phyloP scores from a whole-genome alignment of 2,888 invertebrate species.

The Apantesis nais region DNA sequence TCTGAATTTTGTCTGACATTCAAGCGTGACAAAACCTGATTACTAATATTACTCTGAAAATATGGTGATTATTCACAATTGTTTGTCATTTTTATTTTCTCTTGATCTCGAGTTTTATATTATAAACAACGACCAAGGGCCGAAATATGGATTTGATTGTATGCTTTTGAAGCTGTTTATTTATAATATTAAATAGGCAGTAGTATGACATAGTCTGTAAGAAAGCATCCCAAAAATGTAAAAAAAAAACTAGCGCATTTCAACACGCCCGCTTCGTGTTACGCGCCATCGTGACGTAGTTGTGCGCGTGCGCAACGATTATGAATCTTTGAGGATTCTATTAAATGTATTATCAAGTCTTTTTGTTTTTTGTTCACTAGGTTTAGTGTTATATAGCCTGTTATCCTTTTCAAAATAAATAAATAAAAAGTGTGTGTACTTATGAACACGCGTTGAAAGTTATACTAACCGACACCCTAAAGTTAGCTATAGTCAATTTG shows the following conservation, averaged over 20 bases:
- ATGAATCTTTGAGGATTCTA: background rate
- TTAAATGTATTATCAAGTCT: background rate
- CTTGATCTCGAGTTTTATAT: constrained; percentile 6
- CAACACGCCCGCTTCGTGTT: background rate
- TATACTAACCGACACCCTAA: too few relatives aligned
- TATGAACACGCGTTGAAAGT: too few relatives aligned
- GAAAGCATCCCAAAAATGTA: constrained; percentile 13
- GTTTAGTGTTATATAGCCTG: too few relatives aligned
- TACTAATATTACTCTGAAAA: background rate
- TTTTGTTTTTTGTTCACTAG: background rate
- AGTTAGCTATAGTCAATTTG: too few relatives aligned
- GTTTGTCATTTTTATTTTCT: background rate
- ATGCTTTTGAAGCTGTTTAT: background rate
- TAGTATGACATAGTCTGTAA: constrained; percentile 5
- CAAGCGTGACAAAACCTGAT: too few relatives aligned
- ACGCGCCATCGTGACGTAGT: background rate
- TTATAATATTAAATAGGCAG: background rate
- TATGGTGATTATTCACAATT: background rate
- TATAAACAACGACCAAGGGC: constrained; percentile 7
- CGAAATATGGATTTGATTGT: constrained; percentile 1
- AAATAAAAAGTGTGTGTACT: too few relatives aligned
- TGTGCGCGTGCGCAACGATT: background rate
- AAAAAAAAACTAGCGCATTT: constrained; percentile 6
- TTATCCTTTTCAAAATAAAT: too few relatives aligned
- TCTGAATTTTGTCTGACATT: background rate